Percentiles rank a stretch among this genome's conserved stretches.
Conservation (phyloP, 2,113 vertebrate species). For the Neofelis nebulosa region DNA sequence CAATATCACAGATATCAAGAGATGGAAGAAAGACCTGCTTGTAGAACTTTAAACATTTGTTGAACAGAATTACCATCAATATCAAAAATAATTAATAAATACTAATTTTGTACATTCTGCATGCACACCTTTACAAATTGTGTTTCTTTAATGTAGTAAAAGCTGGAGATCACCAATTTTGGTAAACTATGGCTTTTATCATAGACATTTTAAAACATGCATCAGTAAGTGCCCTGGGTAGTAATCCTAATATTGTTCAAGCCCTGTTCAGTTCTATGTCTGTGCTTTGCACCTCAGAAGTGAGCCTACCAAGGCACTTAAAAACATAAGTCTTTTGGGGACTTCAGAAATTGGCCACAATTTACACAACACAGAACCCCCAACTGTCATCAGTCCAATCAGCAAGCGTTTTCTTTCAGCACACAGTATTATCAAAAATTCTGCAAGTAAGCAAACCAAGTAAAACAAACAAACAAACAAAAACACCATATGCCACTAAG, state of each 20-base stretch:
- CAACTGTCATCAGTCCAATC: slow-evolving; percentile 79
- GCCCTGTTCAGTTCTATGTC: slow-evolving; percentile 81
- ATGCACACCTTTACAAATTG: slow-evolving; percentile 82
- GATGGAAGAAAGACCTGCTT: slow-evolving; percentile 71
- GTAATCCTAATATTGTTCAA: slow-evolving; percentile 80
- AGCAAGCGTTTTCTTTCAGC: slow-evolving; percentile 78
- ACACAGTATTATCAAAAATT: slow-evolving; percentile 80
- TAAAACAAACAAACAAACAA: slow-evolving; percentile 45
- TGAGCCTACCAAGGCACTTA: slow-evolving; percentile 88
- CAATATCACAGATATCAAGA: slow-evolving; percentile 68
- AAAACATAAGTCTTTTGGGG: slow-evolving; percentile 83
- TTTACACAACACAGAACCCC: slow-evolving; percentile 79
- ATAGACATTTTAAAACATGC: slow-evolving; percentile 81
- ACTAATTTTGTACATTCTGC: slow-evolving; percentile 74
- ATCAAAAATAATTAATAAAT: slow-evolving; percentile 81
- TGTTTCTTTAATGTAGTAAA: slow-evolving; percentile 84
- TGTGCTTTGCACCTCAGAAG: slow-evolving; percentile 88
- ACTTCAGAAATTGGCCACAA: slow-evolving; percentile 82
- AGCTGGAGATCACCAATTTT: slow-evolving; percentile 86
- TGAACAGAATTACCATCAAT: slow-evolving; percentile 58
- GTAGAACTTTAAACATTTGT: slow-evolving; percentile 41
- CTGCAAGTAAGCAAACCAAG: slow-evolving; percentile 69
- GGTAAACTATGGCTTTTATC: slow-evolving; percentile 86
- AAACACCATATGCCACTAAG: slow-evolving; percentile 77
- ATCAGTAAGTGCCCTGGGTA: slow-evolving; percentile 84